These are phyloP conservation scores for Hirtodrosophila duncani DNA, from an alignment of 2,888 invertebrate genomes.

Conservation along the genomic window DNA sequence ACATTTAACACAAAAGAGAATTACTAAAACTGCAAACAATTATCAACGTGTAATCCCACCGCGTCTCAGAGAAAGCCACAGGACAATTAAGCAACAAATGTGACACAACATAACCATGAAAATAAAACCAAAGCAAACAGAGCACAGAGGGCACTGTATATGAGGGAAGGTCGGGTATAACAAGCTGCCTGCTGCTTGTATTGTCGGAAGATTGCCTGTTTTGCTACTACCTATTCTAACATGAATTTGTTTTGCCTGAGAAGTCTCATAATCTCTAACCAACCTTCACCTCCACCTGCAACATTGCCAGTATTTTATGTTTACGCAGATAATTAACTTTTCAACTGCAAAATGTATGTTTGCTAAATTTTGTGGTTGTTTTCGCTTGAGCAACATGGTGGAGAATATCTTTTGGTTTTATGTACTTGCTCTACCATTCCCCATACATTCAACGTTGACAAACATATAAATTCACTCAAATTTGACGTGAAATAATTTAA, in stretches of 20 bases:
- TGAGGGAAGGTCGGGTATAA: too few species aligned
- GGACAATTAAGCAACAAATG: slow-evolving; percentile 48
- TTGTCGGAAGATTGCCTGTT: too few species aligned
- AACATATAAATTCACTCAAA: too few species aligned
- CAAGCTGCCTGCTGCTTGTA: slow-evolving; percentile 26
- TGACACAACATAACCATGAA: slow-evolving; percentile 32
- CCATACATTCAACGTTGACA: too few species aligned
- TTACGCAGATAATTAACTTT: slow-evolving; percentile 56
- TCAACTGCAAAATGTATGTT: slow-evolving; percentile 33
- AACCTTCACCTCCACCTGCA: slow-evolving; percentile 12
- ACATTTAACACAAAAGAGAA: too few species aligned
- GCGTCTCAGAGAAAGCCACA: slow-evolving; percentile 3
- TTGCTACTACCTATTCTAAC: slow-evolving; percentile 18
- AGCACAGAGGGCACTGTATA: not conserved
- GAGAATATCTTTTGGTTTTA: too few species aligned
- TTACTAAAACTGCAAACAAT: slow-evolving; percentile 24
- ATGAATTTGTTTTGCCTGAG: too few species aligned
- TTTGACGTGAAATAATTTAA: too few species aligned
- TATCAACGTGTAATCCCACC: slow-evolving; percentile 16
- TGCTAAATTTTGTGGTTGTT: slow-evolving; percentile 16
- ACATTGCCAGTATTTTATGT: slow-evolving; percentile 18
- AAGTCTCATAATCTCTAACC: too few species aligned
- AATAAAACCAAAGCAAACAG: slow-evolving; percentile 33
- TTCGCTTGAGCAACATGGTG: slow-evolving; percentile 4
- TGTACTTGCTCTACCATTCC: too few species aligned